Percentiles rank a stretch among this genome's conserved stretches.
These are phyloP conservation scores for Taeniopygia guttata DNA, from an alignment of 2,797 vertebrate species.

Conservation along the genomic window DNA sequence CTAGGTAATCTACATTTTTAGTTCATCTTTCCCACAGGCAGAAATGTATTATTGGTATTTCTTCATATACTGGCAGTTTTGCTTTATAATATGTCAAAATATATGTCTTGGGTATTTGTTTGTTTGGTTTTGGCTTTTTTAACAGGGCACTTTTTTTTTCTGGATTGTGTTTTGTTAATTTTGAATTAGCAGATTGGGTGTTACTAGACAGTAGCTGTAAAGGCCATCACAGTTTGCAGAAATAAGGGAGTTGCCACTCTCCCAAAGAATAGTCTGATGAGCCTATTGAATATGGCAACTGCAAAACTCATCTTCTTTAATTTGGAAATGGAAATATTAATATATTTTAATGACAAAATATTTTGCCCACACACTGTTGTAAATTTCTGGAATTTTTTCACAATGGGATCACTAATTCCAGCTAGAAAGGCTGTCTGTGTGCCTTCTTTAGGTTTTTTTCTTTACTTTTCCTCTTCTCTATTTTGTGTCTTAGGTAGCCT, in stretches of 20 bases:
- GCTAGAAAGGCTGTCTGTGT: neutral
- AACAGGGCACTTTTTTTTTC: neutral
- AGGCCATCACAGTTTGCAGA: neutral
- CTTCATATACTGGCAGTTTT: neutral
- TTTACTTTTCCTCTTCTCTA: neutral
- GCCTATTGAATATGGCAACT: neutral
- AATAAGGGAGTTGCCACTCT: neutral
- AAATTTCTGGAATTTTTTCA: neutral
- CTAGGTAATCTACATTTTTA: neutral
- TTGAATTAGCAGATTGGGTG: neutral
- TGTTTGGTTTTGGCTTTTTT: neutral
- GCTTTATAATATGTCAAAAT: neutral
- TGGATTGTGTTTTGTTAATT: neutral
- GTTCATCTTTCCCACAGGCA: neutral
- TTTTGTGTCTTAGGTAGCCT: neutral
- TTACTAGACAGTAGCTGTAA: neutral
- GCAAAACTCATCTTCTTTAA: neutral
- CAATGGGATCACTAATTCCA: neutral
- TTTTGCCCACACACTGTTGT: neutral
- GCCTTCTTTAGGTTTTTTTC: rapidly evolving
- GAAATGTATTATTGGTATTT: neutral
- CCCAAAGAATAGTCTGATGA: neutral
- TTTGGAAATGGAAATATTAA: neutral
- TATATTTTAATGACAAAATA: neutral
- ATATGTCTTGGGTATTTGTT: neutral